phyloP scores from a whole-genome alignment of 2,888 invertebrate species.

The Cabera pusaria region DNA sequence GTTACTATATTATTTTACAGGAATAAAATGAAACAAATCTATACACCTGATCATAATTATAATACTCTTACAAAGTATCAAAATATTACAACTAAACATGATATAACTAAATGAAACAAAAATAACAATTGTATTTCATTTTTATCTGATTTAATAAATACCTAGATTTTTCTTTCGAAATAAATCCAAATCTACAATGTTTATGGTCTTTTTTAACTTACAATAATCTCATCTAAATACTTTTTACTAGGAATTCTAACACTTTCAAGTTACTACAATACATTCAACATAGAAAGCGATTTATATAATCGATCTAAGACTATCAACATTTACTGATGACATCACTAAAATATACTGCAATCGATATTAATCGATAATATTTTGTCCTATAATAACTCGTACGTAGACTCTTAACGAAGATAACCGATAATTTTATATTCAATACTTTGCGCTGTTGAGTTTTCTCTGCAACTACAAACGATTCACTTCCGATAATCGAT shows the following conservation, averaged over 20 bases:
- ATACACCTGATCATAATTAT: constrained; percentile 46
- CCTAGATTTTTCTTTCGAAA: constrained; percentile 30
- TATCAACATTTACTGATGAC: constrained; percentile 4
- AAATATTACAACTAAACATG: constrained; percentile 48
- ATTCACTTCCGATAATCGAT: constrained; percentile 4
- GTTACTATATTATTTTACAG: not conserved
- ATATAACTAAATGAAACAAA: constrained; percentile 39
- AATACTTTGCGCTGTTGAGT: constrained; percentile 16
- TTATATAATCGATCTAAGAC: constrained; percentile 7
- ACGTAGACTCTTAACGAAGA: constrained; percentile 22
- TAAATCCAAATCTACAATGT: constrained; percentile 30
- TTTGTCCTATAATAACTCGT: constrained; percentile 9
- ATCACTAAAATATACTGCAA: constrained; percentile 5
- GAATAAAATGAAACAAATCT: constrained; percentile 38
- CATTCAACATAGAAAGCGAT: constrained; percentile 18
- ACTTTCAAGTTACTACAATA: constrained; percentile 13
- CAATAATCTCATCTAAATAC: constrained; percentile 14
- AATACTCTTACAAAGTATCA: constrained; percentile 54
- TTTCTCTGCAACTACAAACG: constrained; percentile 2
- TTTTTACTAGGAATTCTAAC: constrained; percentile 15
- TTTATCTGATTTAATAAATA: constrained; percentile 22
- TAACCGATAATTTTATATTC: constrained; percentile 11
- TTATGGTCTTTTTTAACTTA: constrained; percentile 11
- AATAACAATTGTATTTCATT: constrained; percentile 28
- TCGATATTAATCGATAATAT: constrained; percentile 2